Percentiles rank a stretch among this genome's conserved stretches.
These are phyloP conservation scores for Cryptoblepharus egeriae DNA, from an alignment of 2,797 vertebrate genomes.

Conservation along the genomic window DNA sequence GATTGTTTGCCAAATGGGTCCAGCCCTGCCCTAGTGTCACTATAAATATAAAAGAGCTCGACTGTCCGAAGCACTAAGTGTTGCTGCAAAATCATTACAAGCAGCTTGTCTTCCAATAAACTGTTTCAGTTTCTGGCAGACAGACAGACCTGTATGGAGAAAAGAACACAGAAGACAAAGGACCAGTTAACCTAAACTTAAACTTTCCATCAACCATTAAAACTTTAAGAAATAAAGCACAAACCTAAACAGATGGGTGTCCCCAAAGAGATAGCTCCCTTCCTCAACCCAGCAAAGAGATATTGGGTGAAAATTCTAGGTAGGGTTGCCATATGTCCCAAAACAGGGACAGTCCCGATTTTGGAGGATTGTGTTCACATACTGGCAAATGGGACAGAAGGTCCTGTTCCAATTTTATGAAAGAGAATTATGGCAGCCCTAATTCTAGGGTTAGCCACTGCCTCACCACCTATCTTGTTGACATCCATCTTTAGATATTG, in stretches of 20 bases:
- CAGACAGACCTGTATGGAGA: neutral
- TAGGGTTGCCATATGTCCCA: too few relatives aligned
- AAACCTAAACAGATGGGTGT: neutral
- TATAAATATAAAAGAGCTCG: conserved; percentile 45
- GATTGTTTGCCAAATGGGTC: conserved; percentile 55
- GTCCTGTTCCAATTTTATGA: too few relatives aligned
- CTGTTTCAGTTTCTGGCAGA: conserved; percentile 49
- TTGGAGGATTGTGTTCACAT: too few relatives aligned
- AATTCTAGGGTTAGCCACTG: neutral
- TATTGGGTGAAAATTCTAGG: neutral
- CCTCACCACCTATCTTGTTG: neutral
- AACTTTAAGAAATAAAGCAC: neutral
- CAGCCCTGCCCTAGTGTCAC: conserved; percentile 44
- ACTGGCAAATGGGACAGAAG: too few relatives aligned
- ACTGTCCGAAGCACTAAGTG: conserved; percentile 34
- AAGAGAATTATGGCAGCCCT: too few relatives aligned
- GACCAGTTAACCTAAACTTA: neutral
- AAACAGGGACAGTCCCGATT: too few relatives aligned
- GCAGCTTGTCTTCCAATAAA: conserved; percentile 61
- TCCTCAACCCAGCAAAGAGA: too few relatives aligned
- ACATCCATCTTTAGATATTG: neutral
- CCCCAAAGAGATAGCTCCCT: neutral
- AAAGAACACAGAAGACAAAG: conserved; percentile 38
- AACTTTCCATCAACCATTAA: neutral
- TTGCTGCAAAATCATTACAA: conserved; percentile 43